These are phyloP conservation scores for Eudasyphora cyanicolor DNA, from an alignment of 2,888 invertebrate genomes.

Conservation along the genomic window DNA sequence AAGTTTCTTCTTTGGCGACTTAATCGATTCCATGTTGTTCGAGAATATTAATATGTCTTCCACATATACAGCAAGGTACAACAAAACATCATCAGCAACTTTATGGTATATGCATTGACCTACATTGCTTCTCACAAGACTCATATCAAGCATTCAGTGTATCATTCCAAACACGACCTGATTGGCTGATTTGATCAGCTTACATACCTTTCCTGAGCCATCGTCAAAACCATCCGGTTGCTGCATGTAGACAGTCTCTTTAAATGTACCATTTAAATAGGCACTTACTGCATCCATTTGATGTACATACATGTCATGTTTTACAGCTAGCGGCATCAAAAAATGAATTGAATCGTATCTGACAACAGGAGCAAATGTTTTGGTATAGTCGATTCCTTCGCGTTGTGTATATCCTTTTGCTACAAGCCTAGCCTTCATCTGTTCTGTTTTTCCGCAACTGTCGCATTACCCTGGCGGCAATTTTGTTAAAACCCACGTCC, in stretches of 20 bases:
- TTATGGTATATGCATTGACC: constrained; percentile 30
- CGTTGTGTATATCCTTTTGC: constrained; percentile 58
- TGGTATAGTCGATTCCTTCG: constrained; percentile 46
- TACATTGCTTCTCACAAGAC: not conserved
- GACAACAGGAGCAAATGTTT: constrained; percentile 35
- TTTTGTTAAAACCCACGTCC: not conserved
- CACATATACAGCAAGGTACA: constrained; percentile 55
- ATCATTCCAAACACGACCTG: constrained; percentile 5
- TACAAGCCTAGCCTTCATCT: constrained; percentile 56
- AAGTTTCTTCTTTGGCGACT: not conserved
- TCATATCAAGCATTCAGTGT: not conserved
- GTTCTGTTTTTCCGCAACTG: not conserved
- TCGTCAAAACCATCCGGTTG: constrained; percentile 20
- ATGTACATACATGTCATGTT: constrained; percentile 37
- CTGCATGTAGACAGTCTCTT: constrained; percentile 18
- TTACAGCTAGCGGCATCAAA: constrained; percentile 50
- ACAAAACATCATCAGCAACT: not conserved
- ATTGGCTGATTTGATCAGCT: constrained; percentile 37
- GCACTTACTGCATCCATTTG: constrained; percentile 56
- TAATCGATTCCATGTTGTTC: constrained; percentile 17
- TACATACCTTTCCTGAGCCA: constrained; percentile 5
- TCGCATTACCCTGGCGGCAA: constrained; percentile 35
- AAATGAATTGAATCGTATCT: constrained; percentile 44
- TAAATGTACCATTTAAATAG: constrained; percentile 37
- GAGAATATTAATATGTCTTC: constrained; percentile 56